Base-by-base conservation (phyloP, 2,888 invertebrate species). In the Phania funesta region DNA sequence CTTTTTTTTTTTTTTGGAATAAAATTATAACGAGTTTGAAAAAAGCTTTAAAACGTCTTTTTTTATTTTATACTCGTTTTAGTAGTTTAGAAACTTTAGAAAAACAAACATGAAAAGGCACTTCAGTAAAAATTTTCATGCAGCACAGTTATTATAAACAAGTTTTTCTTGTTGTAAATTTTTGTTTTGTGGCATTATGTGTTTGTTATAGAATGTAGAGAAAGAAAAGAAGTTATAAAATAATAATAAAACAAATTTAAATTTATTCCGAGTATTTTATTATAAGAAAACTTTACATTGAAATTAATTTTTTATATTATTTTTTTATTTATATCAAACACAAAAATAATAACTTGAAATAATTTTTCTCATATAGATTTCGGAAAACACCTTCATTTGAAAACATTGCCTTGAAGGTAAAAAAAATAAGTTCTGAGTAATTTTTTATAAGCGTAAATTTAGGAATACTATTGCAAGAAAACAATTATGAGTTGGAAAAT, bases 51-150 rank as follows among this genome's bases (percentile, higher is more conserved):
- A 70, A 64, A 46, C 11, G 52, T 13, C 3, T 9, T 50, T 67
- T 22, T 75, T 56, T 9, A 24, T 38, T 16, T 11, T 38, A 64
- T 9, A 46, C 54, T 16, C 26, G 35, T 62, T 74, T 65, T 77
- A 62, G 35, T 41, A 62, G 73, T 73, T 73, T 52, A 71, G 41
- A 77, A 73, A 68, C 62, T 83, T 79, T 75, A 60, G 62, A 68
- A 79, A 79, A 83, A 77, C 68, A 77, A 80, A 80, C 80, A 83
- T 65, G 79, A 83, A 75, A 83, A 83, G 65, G 82, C 82, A 79
- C 82, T 83, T 79, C 52, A 70, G 26, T 44, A 54, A 64, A 46
- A 62, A 75, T 68, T 73, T 62, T 64, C 56, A 70, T 77, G 54
- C 70, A 70, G 54, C 70, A 58, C 56, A 77, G 64, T 77, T 77